Base-by-base conservation (phyloP, 2,888 invertebrate species). In the Drosophila anomalata region DNA sequence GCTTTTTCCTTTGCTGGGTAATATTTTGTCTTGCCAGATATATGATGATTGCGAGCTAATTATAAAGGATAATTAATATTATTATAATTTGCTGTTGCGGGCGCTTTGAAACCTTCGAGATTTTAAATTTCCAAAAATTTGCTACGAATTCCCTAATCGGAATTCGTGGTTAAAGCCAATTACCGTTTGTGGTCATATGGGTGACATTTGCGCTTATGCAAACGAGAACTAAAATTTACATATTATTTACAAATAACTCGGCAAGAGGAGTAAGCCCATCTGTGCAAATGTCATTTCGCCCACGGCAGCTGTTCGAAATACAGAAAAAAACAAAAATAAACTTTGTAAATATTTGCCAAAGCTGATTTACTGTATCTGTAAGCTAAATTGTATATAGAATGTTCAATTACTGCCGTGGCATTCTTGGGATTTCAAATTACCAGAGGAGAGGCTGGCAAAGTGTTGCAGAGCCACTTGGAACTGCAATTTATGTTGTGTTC, bases 401-500 rank as follows among this genome's bases (percentile, higher is more conserved):
- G n/a, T 59, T 54, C 68, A 73, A 73, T 73, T 73, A 73, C 55
- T 36, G 14, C n/a, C 7, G n/a, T 39, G 47, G 42, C 20, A 14
- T 11, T 51, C 50, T 31, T 56, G 57, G 54, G 22, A 58, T 31
- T 66, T 74, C 50, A 61, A 74, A 72, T 80, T 78, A 63, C 63
- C 57, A 42, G 31, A 46, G 60, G 17, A 54, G 26, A n/a, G 36
- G 22, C 8, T 12, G 44, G n/a, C 24, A 29, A 52, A 57, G 57
- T 14, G 24, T 42, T 31, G 41, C 24, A 42, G 14, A 44, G 7
- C 44, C 51, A 60, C 50, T 51, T 44, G 24, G 41, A 9, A 61
- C 62, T 68, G 76, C 79, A 79, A 20, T 44, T 20, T 22, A 44
- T 22, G 20, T 82, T 80, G 66, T 73, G 69, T 75, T 69, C 62